Conservation (phyloP, 2,113 vertebrate species). For the Gorsachius goisagi region DNA sequence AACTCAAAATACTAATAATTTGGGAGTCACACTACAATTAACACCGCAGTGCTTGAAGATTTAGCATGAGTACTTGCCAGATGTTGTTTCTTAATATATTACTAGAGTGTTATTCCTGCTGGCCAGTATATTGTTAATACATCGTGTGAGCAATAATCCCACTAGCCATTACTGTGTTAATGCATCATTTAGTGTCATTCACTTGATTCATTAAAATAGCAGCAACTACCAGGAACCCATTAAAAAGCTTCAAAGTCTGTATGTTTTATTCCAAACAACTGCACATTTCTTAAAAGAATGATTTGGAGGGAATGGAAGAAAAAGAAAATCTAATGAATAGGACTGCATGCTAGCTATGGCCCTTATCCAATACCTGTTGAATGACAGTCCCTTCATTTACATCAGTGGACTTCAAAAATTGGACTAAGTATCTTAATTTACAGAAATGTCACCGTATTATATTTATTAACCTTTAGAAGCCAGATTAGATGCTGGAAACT, state of each 20-base stretch:
- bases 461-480: neutral
- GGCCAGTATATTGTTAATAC: neutral
- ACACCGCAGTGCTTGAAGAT: neutral
- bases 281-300: neutral
- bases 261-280: neutral
- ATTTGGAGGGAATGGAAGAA: neutral
- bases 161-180: neutral
- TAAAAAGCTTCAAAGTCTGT: neutral
- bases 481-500: neutral
- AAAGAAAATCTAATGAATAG: neutral
- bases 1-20: neutral
- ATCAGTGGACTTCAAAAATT: neutral
- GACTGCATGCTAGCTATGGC: neutral
- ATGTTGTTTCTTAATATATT: constrained; percentile 12
- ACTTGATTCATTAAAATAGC: constrained; percentile 45
- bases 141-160: neutral
- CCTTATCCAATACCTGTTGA: neutral
- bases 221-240: constrained; percentile 11
- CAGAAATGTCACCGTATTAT: neutral
- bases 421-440: neutral
- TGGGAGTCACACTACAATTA: neutral
- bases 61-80: neutral
- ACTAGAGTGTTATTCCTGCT: neutral
- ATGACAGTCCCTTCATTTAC: neutral
- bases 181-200: neutral